A percentile compares a stretch with the other conserved stretches of the same genome.
phyloP scores from a whole-genome alignment of 2,797 vertebrate species.

The Enteromius trimaculatus region DNA sequence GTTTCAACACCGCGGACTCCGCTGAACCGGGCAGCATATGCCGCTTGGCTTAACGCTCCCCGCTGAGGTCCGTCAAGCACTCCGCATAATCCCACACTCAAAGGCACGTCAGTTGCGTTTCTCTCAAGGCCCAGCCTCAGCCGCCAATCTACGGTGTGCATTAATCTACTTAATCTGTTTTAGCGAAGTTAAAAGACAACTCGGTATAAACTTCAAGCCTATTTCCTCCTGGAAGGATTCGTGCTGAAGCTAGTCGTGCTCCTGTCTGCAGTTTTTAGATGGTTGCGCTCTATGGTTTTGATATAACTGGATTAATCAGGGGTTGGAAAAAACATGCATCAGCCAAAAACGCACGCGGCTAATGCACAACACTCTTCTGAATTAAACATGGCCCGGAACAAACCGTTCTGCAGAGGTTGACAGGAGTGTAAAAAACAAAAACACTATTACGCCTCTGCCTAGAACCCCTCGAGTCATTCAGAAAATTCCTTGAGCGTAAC shows the following conservation, averaged over 20 bases:
- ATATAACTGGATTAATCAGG: conserved; percentile 73
- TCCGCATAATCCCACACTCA: conserved; percentile 36
- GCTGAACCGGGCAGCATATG: conserved; percentile 39
- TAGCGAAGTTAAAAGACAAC: conserved; percentile 15
- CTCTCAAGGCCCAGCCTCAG: conserved; percentile 7
- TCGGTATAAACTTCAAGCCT: conserved; percentile 3
- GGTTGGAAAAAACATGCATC: conserved; percentile 53
- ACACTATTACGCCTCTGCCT: conserved; percentile 42
- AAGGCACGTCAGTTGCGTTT: conserved; percentile 23
- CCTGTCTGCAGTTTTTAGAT: conserved; percentile 23
- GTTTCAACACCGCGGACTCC: conserved; percentile 39
- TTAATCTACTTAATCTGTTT: conserved; percentile 46
- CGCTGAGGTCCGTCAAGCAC: background rate
- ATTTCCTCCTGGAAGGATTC: conserved; percentile 20
- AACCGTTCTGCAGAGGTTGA: conserved; percentile 59
- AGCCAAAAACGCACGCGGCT: conserved; percentile 54
- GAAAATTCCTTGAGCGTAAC: conserved; percentile 48
- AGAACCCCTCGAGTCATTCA: conserved; percentile 39
- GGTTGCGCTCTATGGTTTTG: conserved; percentile 31
- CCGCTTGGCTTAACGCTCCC: conserved; percentile 33
- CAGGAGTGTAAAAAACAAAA: conserved; percentile 52
- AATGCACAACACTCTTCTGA: conserved; percentile 73
- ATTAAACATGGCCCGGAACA: conserved; percentile 74
- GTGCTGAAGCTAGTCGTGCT: background rate
- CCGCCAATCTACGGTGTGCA: conserved; percentile 7